Conservation (phyloP, 2,113 vertebrate genomes). For the Sus scrofa region DNA sequence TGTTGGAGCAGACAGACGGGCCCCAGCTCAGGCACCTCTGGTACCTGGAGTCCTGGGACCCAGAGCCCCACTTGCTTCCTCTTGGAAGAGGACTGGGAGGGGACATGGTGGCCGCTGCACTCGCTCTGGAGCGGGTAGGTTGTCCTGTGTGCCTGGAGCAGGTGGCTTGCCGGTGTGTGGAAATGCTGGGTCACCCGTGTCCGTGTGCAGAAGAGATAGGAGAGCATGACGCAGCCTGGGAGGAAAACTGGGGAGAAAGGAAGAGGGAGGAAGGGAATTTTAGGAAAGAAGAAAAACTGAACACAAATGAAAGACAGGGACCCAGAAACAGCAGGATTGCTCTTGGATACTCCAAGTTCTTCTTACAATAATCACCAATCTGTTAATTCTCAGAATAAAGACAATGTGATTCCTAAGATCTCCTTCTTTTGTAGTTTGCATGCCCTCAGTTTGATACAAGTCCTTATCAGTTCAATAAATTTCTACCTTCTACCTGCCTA, state of each 20-base stretch:
- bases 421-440: neutral
- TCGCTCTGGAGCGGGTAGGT: fast-evolving
- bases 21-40: neutral
- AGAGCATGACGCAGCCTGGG: neutral
- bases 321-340: neutral
- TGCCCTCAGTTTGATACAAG: neutral
- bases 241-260: neutral
- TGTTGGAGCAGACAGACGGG: too few relatives aligned
- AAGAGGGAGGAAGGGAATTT: neutral
- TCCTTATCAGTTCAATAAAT: neutral
- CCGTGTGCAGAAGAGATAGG: neutral
- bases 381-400: neutral
- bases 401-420: too few relatives aligned
- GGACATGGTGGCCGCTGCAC: neutral
- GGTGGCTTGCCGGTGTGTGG: too few relatives aligned
- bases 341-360: neutral
- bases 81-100: neutral
- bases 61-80: neutral
- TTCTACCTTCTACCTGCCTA: neutral
- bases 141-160: neutral
- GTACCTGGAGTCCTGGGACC: neutral
- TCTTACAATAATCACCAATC: neutral
- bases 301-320: neutral
- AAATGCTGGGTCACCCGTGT: fast-evolving
- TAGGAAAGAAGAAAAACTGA: neutral